A percentile compares a stretch with the other conserved stretches of the same genome.
Evolutionary conservation across 1,140 invertebrate species (phyloP).

Genomic region (Plectrocnemia conspersa): DNA sequence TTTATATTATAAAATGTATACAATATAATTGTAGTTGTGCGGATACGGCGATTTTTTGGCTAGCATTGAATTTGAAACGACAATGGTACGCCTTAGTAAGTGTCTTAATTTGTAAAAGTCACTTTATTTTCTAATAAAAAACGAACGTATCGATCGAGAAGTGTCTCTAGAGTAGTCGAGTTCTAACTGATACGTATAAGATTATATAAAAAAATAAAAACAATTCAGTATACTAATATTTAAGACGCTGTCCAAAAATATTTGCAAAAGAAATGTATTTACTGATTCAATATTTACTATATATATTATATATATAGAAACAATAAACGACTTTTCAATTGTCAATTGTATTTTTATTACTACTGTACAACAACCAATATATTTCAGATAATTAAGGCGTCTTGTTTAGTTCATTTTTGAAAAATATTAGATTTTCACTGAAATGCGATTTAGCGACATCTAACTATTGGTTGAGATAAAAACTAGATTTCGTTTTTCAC

Average conservation of each 20-base stretch:
- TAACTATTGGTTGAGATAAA: too few relatives aligned
- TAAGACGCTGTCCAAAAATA: slow-evolving; percentile 34
- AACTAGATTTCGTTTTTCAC: too few relatives aligned
- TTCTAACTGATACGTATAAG: slow-evolving; percentile 25
- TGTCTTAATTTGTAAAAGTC: not conserved
- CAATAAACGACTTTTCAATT: slow-evolving; percentile 26
- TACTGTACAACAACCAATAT: too few relatives aligned
- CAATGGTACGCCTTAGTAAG: slow-evolving; percentile 3
- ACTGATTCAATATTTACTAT: slow-evolving; percentile 33
- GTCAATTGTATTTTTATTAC: slow-evolving; percentile 23
- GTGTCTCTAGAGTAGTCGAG: slow-evolving; percentile 1
- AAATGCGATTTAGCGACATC: too few relatives aligned
- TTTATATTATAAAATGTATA: too few relatives aligned
- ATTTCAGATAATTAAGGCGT: too few relatives aligned
- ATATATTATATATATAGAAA: slow-evolving; percentile 27
- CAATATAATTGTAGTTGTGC: too few relatives aligned
- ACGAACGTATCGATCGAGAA: not conserved
- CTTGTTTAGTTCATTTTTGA: too few relatives aligned
- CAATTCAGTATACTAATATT: slow-evolving; percentile 34
- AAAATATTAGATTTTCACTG: too few relatives aligned
- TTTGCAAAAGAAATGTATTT: slow-evolving; percentile 36
- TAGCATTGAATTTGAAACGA: not conserved
- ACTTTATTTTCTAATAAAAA: not conserved
- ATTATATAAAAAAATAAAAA: too few relatives aligned
- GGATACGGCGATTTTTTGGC: not conserved